Conservation (phyloP, 2,888 invertebrate genomes). For the Philopedon plagiatum region DNA sequence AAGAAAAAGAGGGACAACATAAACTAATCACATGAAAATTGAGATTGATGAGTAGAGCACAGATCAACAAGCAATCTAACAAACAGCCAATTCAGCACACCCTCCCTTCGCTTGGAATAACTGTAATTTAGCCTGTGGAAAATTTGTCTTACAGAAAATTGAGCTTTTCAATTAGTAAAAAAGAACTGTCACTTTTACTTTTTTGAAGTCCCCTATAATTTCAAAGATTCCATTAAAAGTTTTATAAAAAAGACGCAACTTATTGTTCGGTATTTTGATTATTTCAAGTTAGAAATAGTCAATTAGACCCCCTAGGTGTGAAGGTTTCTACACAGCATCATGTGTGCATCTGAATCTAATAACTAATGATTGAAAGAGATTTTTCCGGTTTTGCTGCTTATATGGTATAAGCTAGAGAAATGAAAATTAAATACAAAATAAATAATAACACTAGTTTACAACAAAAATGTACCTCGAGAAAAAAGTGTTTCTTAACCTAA, state of each 20-base stretch:
- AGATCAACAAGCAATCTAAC: conserved; percentile 20
- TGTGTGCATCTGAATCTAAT: too few species aligned
- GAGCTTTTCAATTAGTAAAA: neutral
- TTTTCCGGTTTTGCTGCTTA: too few species aligned
- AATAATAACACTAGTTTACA: too few species aligned
- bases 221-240: neutral
- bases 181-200: neutral
- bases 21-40: conserved; percentile 18
- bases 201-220: neutral
- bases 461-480: too few species aligned
- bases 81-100: conserved; percentile 32
- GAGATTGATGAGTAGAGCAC: conserved; percentile 4
- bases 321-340: too few species aligned
- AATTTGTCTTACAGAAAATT: conserved; percentile 13
- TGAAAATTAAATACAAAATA: too few species aligned
- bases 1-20: conserved; percentile 5
- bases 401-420: too few species aligned
- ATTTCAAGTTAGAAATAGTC: neutral
- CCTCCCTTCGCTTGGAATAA: conserved; percentile 1
- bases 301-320: too few species aligned
- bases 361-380: too few species aligned
- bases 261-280: too few species aligned
- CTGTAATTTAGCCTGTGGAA: conserved; percentile 24
- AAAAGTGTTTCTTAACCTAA: too few species aligned
- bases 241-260: too few species aligned